Conservation (phyloP, 2,888 invertebrate species). For the Xylota segnis region DNA sequence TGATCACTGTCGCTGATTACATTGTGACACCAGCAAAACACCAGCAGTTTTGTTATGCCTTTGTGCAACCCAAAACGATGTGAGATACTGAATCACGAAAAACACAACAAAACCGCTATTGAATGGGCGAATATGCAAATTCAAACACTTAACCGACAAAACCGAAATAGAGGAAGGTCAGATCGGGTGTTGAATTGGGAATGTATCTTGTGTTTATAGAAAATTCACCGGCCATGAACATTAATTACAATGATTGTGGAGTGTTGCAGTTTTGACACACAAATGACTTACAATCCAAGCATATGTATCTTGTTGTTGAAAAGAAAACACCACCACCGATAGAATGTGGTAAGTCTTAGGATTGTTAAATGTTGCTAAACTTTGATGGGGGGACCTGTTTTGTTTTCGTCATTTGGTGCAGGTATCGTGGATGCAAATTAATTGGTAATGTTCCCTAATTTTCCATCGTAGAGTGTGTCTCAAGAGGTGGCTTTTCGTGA, state of each 20-base stretch:
- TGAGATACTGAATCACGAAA: constrained; percentile 20
- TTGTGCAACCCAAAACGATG: constrained; percentile 38
- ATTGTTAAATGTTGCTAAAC: constrained; percentile 13
- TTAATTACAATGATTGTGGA: constrained; percentile 52
- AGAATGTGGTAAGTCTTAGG: constrained; percentile 12
- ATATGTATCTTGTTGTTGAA: too few species aligned
- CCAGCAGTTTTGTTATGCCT: constrained; percentile 10
- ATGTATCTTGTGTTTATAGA: constrained; percentile 26
- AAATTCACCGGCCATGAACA: constrained; percentile 42
- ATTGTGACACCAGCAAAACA: constrained; percentile 3
- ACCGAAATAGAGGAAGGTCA: constrained; percentile 38
- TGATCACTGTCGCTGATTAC: constrained; percentile 23
- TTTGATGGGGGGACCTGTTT: constrained; percentile 1
- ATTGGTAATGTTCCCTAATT: background rate
- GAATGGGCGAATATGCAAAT: constrained; percentile 52
- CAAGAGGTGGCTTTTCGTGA: background rate
- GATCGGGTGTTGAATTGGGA: constrained; percentile 21
- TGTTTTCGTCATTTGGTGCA: background rate
- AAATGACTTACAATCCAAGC: constrained; percentile 17
- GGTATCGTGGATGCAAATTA: constrained; percentile 12
- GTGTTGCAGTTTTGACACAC: constrained; percentile 48
- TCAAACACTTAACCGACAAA: constrained; percentile 35
- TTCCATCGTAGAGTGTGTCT: background rate
- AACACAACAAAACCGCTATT: constrained; percentile 15
- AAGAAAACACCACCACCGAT: background rate